These are phyloP conservation scores for Columba livia DNA, from an alignment of 2,113 vertebrate genomes.

Conservation along the genomic window DNA sequence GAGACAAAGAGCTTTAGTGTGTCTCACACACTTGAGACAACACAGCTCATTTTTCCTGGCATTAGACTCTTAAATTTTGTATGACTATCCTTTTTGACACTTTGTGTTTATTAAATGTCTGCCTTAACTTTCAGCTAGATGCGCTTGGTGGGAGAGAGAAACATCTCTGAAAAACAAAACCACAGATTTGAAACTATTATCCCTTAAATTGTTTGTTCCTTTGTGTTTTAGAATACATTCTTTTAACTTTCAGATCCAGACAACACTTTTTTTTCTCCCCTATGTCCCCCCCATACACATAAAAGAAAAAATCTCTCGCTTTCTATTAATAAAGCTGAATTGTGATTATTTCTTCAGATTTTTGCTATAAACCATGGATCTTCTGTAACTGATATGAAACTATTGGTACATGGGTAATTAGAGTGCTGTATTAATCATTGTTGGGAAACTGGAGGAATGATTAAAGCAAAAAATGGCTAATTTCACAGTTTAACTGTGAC, in stretches of 20 bases:
- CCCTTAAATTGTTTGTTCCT: background rate
- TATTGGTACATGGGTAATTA: conserved; percentile 18
- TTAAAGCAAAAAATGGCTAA: conserved; percentile 12
- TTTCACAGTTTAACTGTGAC: conserved; percentile 47
- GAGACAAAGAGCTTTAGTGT: background rate
- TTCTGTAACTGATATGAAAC: conserved; percentile 10
- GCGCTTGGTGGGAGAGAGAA: background rate
- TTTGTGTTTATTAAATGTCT: background rate
- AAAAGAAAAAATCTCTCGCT: background rate
- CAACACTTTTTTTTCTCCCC: background rate
- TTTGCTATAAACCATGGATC: background rate
- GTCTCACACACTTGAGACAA: background rate
- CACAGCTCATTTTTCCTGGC: background rate
- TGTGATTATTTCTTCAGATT: background rate
- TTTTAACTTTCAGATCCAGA: background rate
- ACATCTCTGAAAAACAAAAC: background rate
- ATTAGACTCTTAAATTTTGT: background rate
- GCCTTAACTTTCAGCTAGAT: background rate
- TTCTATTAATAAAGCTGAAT: background rate
- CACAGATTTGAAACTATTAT: background rate
- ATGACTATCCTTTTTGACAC: conserved; percentile 1
- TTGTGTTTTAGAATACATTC: background rate
- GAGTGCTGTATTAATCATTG: background rate
- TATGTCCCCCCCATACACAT: too few relatives aligned
- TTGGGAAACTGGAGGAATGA: background rate